Base-by-base conservation (phyloP, 2,888 invertebrate genomes). In the Melipona bicolor region DNA sequence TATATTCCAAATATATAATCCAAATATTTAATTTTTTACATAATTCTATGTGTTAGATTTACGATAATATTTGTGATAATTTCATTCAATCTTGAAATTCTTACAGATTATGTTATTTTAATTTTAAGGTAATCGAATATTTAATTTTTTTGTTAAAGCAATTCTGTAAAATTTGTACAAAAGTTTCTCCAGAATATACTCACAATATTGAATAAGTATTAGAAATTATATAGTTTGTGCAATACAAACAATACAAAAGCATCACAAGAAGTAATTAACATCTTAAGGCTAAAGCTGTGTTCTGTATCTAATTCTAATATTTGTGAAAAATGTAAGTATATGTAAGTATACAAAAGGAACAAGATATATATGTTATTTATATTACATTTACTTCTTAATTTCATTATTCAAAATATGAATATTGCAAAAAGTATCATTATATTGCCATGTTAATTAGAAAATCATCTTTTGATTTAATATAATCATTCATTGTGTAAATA, bases 381-480 rank as follows among this genome's bases (percentile, higher is more conserved):
- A 27, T 72, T 77, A 81, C 65, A 74, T 68, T 76, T 59, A 84
- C 43, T 72, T 73, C 19, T 77, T 65, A 79, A 32, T 69, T 65
- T 87, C 54, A 71, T 79, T 81, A 27, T 70, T 81, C 21, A 75
- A 36, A 80, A 27, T 79, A 77, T 82, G 52, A 68, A 79, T 85
- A 79, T 76, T 79, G 56, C 62, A 36, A 70, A 69, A 78, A 59
- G 24, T 73, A 71, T 65, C 49, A 68, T 87, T 80, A 77, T 86
- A 90, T 91, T 92, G 91, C 90, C 91, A 92, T 92, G 87, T 81
- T 87, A 81, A 83, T 54, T 87, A 90, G 74, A 75, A 79, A 70
- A 74, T 50, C 21, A 68, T 65, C 64, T 52, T 72, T 76, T 70
- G 36, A 75, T 75, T 75, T 54, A 75, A 32, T 65, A 11, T 27